Evolutionary conservation across 2,888 invertebrate species (phyloP), one percentile per base, ranked within the genome.

Genomic region (Harpalus rufipes): DNA sequence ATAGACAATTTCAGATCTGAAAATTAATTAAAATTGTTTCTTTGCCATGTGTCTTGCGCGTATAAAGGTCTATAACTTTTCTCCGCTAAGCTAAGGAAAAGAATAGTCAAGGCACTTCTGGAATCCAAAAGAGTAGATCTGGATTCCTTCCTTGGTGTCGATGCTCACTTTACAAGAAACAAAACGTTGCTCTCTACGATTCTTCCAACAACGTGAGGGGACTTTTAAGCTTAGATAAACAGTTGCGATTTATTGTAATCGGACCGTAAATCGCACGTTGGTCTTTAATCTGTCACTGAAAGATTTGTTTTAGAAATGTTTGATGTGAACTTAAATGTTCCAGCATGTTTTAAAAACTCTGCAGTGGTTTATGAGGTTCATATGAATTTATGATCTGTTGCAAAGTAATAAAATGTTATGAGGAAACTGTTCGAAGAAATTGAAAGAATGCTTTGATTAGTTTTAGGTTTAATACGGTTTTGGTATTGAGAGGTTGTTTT

Each of bases 11-110:
- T 44, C 5, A 44, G 12, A 74, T 51, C 44, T 74, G 14, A 74
- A 74, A 44, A 74, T 44, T 74, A 74, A 74, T 74, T 74, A 74
- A 74, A 74, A 74, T 72, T 44, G 72, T 72, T 72, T 44, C 72
- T 44, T 41, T 18, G 7, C 32, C 18, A 44, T 74, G 72, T 74
- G 10, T 18, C 44, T 44, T 14, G n/a, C 41, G 16, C 72, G 14
- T 16, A 41, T 74, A 44, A 74, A 65, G 21, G 32, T n/a, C 65
- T 32, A 12, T 2, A 65, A 74, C 51, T 74, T 74, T 44, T 41
- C 51, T 74, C 72, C 21, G 39, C 1, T 32, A 32, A 32, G 6
- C 32, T 32, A 32, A 32, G 5, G 68, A n/a, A 68, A 74, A 74
- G 41, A 41, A 7, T 44, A 72, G 32, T 32, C 68, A 68, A 68